Conservation (phyloP, 2,113 vertebrate genomes). For the Mesembrinibis cayennensis region DNA sequence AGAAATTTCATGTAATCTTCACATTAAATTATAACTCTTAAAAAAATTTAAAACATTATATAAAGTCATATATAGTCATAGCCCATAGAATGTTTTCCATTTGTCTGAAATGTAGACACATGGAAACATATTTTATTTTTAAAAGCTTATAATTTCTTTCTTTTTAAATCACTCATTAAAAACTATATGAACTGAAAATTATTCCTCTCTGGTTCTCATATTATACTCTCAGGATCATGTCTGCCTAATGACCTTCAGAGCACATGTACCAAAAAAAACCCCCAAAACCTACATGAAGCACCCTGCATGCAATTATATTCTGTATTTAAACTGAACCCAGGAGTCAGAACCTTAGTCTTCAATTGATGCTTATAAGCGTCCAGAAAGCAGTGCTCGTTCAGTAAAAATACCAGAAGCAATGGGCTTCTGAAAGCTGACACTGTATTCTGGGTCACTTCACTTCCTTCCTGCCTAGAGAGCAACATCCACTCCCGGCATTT, state of each 20-base stretch:
- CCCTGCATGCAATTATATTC: neutral
- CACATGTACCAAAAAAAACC: fast-evolving
- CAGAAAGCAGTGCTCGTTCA: neutral
- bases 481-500: neutral
- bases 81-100: neutral
- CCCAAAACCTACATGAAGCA: neutral
- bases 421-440: neutral
- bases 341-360: neutral
- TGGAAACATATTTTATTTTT: neutral
- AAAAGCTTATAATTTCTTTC: neutral
- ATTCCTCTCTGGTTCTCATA: neutral
- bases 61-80: neutral
- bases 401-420: neutral
- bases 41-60: neutral
- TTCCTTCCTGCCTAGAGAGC: neutral
- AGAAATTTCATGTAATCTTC: neutral
- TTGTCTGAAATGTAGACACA: neutral
- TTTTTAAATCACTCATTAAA: neutral
- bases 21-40: neutral
- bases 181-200: neutral
- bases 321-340: neutral
- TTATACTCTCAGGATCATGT: neutral
- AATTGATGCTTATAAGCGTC: neutral
- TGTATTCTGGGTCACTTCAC: neutral
- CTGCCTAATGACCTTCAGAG: neutral